A percentile compares a stretch with the other conserved stretches of the same genome.
These are phyloP conservation scores for Varecia variegata DNA, from an alignment of 2,797 vertebrate species.

Conservation along the genomic window DNA sequence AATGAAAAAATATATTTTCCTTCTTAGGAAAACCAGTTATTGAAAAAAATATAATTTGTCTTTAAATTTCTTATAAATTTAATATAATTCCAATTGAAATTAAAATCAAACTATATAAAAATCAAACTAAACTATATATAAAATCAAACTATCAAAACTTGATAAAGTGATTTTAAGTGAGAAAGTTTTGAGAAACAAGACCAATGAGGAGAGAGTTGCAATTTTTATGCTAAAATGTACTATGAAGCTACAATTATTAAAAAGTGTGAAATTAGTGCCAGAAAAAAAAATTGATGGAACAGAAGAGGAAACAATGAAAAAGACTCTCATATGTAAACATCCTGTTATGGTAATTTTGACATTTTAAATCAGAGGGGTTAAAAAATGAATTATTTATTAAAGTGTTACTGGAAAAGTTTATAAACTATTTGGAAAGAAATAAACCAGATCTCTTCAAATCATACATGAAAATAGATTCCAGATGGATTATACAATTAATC, in stretches of 20 bases:
- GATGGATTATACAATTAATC: not conserved
- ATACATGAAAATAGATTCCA: constrained; percentile 13
- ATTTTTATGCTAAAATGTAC: not conserved
- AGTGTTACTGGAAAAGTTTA: not conserved
- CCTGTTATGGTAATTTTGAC: not conserved
- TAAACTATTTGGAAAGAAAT: constrained; percentile 24
- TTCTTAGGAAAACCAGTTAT: not conserved
- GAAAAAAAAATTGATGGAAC: not conserved
- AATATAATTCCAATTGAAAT: not conserved
- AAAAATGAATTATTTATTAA: constrained; percentile 28
- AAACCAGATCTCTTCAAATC: not conserved
- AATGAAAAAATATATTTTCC: not conserved
- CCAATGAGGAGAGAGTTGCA: not conserved
- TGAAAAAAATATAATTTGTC: not conserved
- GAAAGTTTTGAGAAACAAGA: constrained; percentile 8
- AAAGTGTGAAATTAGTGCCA: not conserved
- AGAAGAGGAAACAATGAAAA: constrained; percentile 10
- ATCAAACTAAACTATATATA: not conserved
- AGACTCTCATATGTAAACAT: not conserved
- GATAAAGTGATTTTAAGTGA: not conserved
- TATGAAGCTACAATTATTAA: not conserved
- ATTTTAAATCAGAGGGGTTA: not conserved
- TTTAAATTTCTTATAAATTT: not conserved
- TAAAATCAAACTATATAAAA: not conserved
- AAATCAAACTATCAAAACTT: not conserved